Evolutionary conservation across 2,797 vertebrate genomes (phyloP).

Genomic region (Tamandua tetradactyla): DNA sequence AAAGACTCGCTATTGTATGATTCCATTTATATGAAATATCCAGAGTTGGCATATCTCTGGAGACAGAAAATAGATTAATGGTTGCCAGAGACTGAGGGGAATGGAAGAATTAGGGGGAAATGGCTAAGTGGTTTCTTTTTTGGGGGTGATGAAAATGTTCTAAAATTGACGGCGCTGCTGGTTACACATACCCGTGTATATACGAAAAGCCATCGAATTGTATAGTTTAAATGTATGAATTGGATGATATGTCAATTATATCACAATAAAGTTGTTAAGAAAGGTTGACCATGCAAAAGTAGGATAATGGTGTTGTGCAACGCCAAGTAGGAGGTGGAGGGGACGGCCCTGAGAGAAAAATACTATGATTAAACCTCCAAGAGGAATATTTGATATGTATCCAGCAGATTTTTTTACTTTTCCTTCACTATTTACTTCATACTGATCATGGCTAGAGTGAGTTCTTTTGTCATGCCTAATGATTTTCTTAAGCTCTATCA

Average conservation of each 20-base stretch:
- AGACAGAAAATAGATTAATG: background rate
- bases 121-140: background rate
- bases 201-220: background rate
- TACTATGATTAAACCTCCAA: accelerated
- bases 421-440: background rate
- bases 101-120: background rate
- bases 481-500: background rate
- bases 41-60: background rate
- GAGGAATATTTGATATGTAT: accelerated
- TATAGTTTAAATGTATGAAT: background rate
- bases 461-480: background rate
- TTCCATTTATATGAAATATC: background rate
- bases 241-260: background rate
- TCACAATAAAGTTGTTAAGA: background rate
- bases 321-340: background rate
- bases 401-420: background rate
- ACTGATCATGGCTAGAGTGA: no score
- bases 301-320: background rate
- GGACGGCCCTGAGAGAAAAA: background rate
- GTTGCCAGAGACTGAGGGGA: background rate
- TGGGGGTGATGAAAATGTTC: background rate
- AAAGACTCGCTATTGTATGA: background rate
- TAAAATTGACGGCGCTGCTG: background rate
- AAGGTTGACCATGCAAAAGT: background rate
- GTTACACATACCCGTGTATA: background rate